These are phyloP conservation scores for Drosophila kohkoa DNA, from an alignment of 1,140 invertebrate species.

Conservation along the genomic window DNA sequence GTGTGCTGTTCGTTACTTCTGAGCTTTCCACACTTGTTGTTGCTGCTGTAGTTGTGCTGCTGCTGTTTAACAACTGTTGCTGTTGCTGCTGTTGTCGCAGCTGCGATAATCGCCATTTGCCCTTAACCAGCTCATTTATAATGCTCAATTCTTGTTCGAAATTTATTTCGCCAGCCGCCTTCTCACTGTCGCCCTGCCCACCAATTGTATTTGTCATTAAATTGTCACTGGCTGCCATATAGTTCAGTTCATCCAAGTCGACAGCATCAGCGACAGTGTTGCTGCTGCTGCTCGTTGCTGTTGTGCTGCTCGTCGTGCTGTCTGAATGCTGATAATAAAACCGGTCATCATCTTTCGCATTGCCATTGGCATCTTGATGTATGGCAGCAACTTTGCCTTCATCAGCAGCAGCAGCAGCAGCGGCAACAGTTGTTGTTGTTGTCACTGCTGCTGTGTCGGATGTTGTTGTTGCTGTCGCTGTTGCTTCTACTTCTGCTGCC, in stretches of 20 bases:
- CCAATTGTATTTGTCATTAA: slow-evolving; percentile 74
- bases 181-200: slow-evolving; percentile 37
- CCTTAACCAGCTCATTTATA: slow-evolving; percentile 81
- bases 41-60: slow-evolving; percentile 27
- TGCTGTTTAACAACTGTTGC: slow-evolving; percentile 21
- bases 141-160: slow-evolving; percentile 73
- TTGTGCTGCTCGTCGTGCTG: slow-evolving; percentile 37
- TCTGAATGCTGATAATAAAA: slow-evolving; percentile 77
- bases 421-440: slow-evolving; percentile 1
- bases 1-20: slow-evolving; percentile 39
- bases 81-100: slow-evolving; percentile 50
- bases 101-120: slow-evolving; percentile 48
- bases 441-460: neutral
- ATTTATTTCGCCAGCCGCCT: slow-evolving; percentile 66
- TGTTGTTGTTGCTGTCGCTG: slow-evolving; percentile 2
- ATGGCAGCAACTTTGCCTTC: slow-evolving; percentile 45
- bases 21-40: slow-evolving; percentile 24
- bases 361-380: slow-evolving; percentile 48
- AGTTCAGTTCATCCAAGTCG: slow-evolving; percentile 47
- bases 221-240: slow-evolving; percentile 65
- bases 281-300: slow-evolving; percentile 31
- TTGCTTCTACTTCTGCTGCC: slow-evolving; percentile 9
- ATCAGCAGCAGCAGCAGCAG: slow-evolving; percentile 27
- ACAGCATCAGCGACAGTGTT: slow-evolving; percentile 10
- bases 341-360: slow-evolving; percentile 66